Percentiles rank a stretch among this genome's conserved stretches.
Conservation (phyloP, 37 sponge, comb jelly and placozoan genomes). For the Hormiphora californensis region DNA sequence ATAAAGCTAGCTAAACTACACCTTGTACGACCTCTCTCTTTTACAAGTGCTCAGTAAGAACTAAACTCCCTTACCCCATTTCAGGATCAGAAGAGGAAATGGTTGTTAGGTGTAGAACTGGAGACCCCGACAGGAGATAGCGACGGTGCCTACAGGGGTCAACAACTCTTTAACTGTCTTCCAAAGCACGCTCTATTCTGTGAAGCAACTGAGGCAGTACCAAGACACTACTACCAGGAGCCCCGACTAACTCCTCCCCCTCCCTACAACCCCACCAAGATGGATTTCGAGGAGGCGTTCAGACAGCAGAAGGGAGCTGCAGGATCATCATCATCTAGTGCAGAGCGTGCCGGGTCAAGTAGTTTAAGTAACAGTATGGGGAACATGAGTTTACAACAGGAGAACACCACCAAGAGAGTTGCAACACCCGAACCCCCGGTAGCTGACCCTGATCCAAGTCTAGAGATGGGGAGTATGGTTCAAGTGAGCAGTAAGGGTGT, state of each 20-base stretch:
- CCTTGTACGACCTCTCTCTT: no score
- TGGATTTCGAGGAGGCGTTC: neutral
- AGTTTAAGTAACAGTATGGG: no score
- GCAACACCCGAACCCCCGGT: neutral
- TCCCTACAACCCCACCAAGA: neutral
- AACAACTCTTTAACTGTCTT: neutral
- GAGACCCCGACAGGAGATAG: conserved; percentile 20
- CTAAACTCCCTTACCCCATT: neutral
- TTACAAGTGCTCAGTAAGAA: no score
- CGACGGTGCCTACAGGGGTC: conserved; percentile 1
- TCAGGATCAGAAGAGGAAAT: neutral
- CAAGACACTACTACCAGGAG: conserved; percentile 17
- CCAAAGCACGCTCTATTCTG: neutral
- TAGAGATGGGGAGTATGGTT: conserved; percentile 11
- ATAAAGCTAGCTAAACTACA: no score
- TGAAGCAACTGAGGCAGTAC: neutral
- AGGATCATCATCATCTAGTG: no score
- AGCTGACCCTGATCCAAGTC: neutral
- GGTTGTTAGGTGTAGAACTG: conserved; percentile 25
- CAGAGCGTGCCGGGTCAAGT: no score
- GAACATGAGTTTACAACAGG: no score
- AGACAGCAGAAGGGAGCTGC: no score
- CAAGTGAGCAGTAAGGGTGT: neutral
- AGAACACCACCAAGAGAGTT: no score
- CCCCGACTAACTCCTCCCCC: neutral